These are phyloP conservation scores for Notarius quadriscutis DNA, from an alignment of 2,113 vertebrate genomes.

Conservation along the genomic window DNA sequence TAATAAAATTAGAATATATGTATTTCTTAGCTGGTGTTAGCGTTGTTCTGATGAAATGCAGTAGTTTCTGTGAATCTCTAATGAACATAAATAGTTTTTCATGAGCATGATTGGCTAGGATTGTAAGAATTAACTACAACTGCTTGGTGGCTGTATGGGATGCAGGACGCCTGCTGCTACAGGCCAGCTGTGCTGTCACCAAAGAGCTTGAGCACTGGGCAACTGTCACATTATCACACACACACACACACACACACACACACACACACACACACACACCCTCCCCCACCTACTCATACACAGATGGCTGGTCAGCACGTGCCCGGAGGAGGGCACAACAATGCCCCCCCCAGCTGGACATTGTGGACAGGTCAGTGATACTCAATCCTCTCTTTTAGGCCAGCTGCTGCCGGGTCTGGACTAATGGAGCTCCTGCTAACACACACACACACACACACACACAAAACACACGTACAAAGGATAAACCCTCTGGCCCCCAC, in stretches of 20 bases:
- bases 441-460: constrained; percentile 47
- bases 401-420: constrained; percentile 71
- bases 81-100: neutral
- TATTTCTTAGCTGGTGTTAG: neutral
- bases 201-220: constrained; percentile 38
- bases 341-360: constrained; percentile 77
- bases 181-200: constrained; percentile 47
- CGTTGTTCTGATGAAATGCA: neutral
- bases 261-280: constrained; percentile 23
- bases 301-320: constrained; percentile 77
- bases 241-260: constrained; percentile 35
- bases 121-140: constrained; percentile 12
- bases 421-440: constrained; percentile 68
- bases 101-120: neutral
- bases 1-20: neutral
- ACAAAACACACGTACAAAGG: constrained; percentile 48
- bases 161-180: constrained; percentile 34
- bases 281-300: constrained; percentile 46
- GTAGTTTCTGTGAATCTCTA: neutral
- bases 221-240: constrained; percentile 50
- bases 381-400: constrained; percentile 65
- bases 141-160: constrained; percentile 21
- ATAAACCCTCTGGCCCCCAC: constrained; percentile 62
- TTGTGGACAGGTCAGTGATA: constrained; percentile 79
- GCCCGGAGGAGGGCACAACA: constrained; percentile 72